phyloP scores from a whole-genome alignment of 1,140 invertebrate genomes.

The Drosophila malerkotliana region DNA sequence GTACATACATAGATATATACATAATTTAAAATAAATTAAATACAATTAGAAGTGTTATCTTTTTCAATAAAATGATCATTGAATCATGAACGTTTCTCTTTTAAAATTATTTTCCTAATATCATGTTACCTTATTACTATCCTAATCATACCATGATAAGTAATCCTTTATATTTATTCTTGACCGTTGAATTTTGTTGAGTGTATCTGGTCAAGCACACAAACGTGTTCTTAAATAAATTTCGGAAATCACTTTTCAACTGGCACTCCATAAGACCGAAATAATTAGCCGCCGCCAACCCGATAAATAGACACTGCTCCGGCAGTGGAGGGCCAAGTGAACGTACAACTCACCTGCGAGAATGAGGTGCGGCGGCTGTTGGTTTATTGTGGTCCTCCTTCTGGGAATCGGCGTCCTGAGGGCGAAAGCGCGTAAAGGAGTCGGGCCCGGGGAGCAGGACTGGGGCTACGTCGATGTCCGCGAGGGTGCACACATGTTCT shows the following conservation, averaged over 20 bases:
- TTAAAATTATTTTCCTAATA: too few species aligned
- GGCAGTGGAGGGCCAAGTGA: constrained; percentile 3
- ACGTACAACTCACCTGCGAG: constrained; percentile 1
- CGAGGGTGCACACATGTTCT: constrained; percentile 91
- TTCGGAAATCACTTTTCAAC: constrained; percentile 17
- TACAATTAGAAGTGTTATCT: not conserved
- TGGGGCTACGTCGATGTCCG: constrained; percentile 89
- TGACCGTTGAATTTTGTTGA: not conserved
- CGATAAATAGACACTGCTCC: constrained; percentile 3
- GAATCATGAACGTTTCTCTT: too few species aligned
- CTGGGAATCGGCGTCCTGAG: not conserved
- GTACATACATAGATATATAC: not conserved
- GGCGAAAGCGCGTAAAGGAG: constrained; percentile 74
- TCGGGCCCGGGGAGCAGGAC: constrained; percentile 87
- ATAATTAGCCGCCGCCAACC: constrained; percentile 8
- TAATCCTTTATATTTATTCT: too few species aligned
- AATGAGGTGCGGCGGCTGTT: constrained; percentile 29
- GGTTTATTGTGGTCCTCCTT: constrained; percentile 18
- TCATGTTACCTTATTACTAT: too few species aligned
- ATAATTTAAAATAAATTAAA: not conserved
- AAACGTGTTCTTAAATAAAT: not conserved
- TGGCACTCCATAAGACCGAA: constrained; percentile 8
- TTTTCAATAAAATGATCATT: too few species aligned
- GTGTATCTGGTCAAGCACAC: not conserved
- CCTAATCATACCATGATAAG: too few species aligned